Percentiles rank a stretch among this genome's conserved stretches.
Evolutionary conservation across 2,797 vertebrate genomes (phyloP).

Genomic region (Hoplostethus mediterraneus): DNA sequence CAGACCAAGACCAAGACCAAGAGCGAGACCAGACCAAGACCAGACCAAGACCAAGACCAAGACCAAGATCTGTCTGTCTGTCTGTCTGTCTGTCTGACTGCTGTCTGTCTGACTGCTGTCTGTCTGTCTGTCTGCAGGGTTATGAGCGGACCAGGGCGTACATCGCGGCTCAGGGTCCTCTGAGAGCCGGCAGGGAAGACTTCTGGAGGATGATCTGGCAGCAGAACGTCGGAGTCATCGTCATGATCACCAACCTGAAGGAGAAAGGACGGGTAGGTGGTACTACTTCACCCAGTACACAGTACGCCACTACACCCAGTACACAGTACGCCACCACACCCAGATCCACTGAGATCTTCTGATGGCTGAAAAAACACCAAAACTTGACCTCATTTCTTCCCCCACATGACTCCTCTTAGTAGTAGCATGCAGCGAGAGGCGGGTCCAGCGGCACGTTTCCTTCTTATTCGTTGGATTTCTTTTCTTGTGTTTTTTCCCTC

Average conservation of each 20-base stretch:
- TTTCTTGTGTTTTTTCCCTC: background rate
- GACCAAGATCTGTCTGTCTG: no score
- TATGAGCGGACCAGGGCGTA: conserved; percentile 94
- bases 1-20: no score
- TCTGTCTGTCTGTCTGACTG: background rate
- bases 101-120: background rate
- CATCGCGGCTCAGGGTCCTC: conserved; percentile 95
- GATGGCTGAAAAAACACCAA: no score
- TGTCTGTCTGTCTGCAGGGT: conserved; percentile 81
- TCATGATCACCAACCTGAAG: conserved; percentile 99
- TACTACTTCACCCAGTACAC: background rate
- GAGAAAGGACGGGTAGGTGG: conserved; percentile 95
- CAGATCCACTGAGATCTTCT: no score
- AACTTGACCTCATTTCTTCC: no score
- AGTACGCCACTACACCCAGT: no score
- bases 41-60: no score
- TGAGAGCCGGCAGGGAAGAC: conserved; percentile 93
- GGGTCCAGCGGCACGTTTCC: no score
- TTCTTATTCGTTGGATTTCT: background rate
- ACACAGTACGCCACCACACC: background rate
- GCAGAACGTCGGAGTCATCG: conserved; percentile 93
- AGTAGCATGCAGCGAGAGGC: no score
- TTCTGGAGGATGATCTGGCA: conserved; percentile 99
- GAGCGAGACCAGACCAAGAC: no score
- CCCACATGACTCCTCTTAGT: no score